phyloP scores from a whole-genome alignment of 1,140 invertebrate genomes.

The Hetaerina americana region DNA sequence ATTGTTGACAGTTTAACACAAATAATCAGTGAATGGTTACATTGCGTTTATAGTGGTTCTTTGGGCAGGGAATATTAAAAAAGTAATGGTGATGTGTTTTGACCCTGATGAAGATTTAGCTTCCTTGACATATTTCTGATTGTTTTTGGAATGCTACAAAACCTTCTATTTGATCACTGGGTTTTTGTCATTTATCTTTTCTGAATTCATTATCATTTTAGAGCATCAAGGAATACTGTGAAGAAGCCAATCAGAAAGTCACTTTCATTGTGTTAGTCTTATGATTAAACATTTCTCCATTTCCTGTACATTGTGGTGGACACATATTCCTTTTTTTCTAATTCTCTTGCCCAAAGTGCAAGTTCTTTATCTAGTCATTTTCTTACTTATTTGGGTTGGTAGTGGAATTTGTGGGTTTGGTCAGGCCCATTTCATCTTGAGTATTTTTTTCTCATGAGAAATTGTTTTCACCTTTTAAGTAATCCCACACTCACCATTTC shows the following conservation, averaged over 20 bases:
- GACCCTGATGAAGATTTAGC: background rate
- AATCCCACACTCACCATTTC: background rate
- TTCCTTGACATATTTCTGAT: background rate
- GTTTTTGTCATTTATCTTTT: background rate
- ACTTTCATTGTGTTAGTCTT: background rate
- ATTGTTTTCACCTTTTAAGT: background rate
- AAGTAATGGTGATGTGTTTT: background rate
- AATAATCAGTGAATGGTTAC: background rate
- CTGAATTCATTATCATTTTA: background rate
- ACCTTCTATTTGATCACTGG: background rate
- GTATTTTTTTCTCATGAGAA: background rate
- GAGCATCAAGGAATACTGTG: background rate
- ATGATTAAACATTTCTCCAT: background rate
- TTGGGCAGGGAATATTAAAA: background rate
- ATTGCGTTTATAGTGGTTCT: background rate
- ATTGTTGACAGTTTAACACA: background rate
- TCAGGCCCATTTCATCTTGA: background rate
- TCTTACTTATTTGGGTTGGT: background rate
- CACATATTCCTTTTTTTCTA: background rate
- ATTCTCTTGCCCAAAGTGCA: background rate
- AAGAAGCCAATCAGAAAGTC: background rate
- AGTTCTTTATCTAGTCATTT: background rate
- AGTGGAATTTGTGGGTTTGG: background rate
- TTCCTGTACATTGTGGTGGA: background rate
- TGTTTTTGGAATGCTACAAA: background rate